Conservation (phyloP, 2,797 vertebrate species). For the Carduelis carduelis region DNA sequence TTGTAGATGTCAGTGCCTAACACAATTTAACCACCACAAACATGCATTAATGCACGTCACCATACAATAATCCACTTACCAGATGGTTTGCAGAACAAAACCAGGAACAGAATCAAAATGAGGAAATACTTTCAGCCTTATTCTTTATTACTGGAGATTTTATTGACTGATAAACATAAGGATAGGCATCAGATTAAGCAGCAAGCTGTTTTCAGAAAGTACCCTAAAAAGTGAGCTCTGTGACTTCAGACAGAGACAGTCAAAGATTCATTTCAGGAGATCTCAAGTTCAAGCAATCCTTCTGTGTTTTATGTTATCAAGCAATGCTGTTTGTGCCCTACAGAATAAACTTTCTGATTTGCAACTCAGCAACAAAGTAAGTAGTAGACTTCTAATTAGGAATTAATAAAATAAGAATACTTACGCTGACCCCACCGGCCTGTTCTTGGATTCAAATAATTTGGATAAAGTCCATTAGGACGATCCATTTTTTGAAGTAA, state of each 20-base stretch:
- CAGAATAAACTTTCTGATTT: background rate
- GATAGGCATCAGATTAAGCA: background rate
- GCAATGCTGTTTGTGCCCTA: background rate
- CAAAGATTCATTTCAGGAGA: background rate
- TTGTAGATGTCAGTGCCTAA: background rate
- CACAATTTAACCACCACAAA: background rate
- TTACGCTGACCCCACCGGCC: conserved; percentile 99
- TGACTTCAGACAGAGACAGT: background rate
- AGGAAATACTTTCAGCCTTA: background rate
- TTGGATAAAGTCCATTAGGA: conserved; percentile 97
- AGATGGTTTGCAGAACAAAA: background rate
- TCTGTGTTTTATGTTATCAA: background rate
- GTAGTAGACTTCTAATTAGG: background rate
- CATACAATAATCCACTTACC: background rate
- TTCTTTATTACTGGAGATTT: background rate
- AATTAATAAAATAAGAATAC: conserved; percentile 68
- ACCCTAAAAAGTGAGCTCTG: background rate
- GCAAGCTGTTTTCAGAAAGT: background rate
- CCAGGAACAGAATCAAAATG: background rate
- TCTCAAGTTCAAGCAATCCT: background rate
- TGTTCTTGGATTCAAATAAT: conserved; percentile 97
- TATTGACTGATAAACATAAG: background rate
- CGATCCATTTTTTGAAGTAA: conserved; percentile 98
- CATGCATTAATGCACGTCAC: background rate
- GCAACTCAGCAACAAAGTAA: background rate